Percentiles rank a stretch among this genome's conserved stretches.
These are phyloP conservation scores for Harlomillsia oculata DNA, from an alignment of 1,140 invertebrate species.

Conservation along the genomic window DNA sequence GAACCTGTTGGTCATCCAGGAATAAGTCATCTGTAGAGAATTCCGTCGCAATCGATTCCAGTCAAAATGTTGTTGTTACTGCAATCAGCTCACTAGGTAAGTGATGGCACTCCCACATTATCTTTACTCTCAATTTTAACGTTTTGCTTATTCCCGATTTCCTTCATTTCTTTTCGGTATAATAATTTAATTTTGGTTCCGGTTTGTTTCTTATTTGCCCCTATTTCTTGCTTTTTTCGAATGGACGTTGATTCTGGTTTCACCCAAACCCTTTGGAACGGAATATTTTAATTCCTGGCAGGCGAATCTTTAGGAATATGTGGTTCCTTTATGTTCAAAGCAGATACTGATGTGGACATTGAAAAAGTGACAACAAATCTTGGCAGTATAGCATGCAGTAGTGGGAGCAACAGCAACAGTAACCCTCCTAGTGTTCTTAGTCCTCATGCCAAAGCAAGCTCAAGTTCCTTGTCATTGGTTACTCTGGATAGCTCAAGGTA, in stretches of 20 bases:
- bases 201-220: too few species aligned
- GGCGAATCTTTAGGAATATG: not conserved
- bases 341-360: conserved; percentile 12
- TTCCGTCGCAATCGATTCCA: conserved; percentile 25
- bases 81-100: conserved; percentile 25
- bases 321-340: conserved; percentile 8
- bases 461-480: conserved; percentile 35
- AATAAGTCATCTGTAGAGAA: conserved; percentile 21
- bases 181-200: too few species aligned
- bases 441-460: conserved; percentile 29
- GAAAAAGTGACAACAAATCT: conserved; percentile 4
- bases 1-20: conserved; percentile 29
- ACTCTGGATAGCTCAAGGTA: conserved; percentile 36
- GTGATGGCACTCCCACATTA: not conserved
- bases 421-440: too few species aligned
- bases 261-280: too few species aligned
- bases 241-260: too few species aligned
- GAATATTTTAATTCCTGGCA: too few species aligned
- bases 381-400: not conserved
- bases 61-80: conserved; percentile 34
- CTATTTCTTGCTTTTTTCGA: too few species aligned
- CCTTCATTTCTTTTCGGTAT: not conserved
- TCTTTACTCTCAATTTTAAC: not conserved
- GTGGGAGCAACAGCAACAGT: too few species aligned
- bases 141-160: conserved; percentile 1